These are phyloP conservation scores for Cynopterus sphinx DNA, from an alignment of 2,797 vertebrate species.

Conservation along the genomic window DNA sequence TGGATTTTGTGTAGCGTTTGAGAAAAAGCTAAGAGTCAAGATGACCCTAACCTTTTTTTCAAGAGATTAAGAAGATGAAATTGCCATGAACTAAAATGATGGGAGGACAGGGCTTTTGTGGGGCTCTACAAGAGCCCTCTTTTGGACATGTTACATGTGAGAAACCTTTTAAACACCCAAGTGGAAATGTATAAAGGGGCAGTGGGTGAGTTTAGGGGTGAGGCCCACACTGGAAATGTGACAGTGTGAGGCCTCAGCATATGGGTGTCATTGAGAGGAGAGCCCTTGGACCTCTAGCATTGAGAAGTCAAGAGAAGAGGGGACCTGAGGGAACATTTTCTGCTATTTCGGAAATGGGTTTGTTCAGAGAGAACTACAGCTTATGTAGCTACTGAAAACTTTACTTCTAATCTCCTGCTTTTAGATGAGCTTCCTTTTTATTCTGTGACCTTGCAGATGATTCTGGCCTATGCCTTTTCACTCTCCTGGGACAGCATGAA, in stretches of 20 bases:
- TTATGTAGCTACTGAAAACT: background rate
- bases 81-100: background rate
- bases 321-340: background rate
- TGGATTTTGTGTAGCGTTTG: background rate
- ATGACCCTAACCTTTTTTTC: background rate
- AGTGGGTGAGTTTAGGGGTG: background rate
- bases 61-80: background rate
- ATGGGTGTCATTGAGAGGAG: background rate
- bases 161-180: background rate
- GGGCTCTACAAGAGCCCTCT: background rate
- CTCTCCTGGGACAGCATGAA: background rate
- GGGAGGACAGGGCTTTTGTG: background rate
- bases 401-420: background rate
- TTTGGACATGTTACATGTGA: background rate
- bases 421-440: background rate
- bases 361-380: background rate
- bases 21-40: background rate
- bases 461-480: background rate
- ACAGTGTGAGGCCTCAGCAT: background rate
- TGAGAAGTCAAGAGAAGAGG: background rate
- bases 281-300: background rate
- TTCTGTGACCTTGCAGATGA: background rate
- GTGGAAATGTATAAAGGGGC: background rate
- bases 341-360: background rate
- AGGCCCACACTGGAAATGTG: background rate